Evolutionary conservation across 2,888 invertebrate genomes (phyloP), one percentile per base, ranked within the genome.

Genomic region (Ophion ventricosus): DNA sequence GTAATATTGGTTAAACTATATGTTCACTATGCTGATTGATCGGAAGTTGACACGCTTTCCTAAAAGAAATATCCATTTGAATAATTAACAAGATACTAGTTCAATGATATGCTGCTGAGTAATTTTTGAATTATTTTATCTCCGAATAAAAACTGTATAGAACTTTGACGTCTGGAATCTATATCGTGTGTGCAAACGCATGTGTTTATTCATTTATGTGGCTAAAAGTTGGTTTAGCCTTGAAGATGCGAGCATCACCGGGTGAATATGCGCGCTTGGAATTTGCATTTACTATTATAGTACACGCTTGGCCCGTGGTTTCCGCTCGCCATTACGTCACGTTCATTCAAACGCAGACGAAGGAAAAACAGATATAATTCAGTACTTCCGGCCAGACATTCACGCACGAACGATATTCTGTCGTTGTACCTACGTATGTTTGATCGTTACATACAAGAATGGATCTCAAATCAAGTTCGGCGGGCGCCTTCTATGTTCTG

Each of bases 291-390:
- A 84, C 86, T 85, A 87, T 84, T 86, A 84, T 86, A 84, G 86
- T 87, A 86, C 78, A 66, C 64, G 80, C 66, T 57, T 59, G 85
- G 66, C 66, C 74, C 72, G 82, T 79, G 61, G 61, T 69, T 73
- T 43, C 29, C 66, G 61, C 57, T 78, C 57, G 57, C 84, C 67
- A 81, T 89, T 89, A 89, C 89, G 89, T 89, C 87, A 79, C 81
- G 78, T 89, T 89, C 89, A 90, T 90, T 89, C 89, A 89, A 85
- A 85, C 83, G 86, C 70, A 83, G 86, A 85, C 86, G 88, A 88
- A 88, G 85, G 84, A 85, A 87, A 87, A 87, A 87, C 88, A 82
- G 86, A 86, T 89, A 88, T 90, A 90, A 90, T 88, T 90, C 72
- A 56, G 88, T 84, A 89, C 87, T 90, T 90, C 90, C 90, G 89